Evolutionary conservation across 2,888 invertebrate genomes (phyloP).

Genomic region (Acanthoscelides obtectus): DNA sequence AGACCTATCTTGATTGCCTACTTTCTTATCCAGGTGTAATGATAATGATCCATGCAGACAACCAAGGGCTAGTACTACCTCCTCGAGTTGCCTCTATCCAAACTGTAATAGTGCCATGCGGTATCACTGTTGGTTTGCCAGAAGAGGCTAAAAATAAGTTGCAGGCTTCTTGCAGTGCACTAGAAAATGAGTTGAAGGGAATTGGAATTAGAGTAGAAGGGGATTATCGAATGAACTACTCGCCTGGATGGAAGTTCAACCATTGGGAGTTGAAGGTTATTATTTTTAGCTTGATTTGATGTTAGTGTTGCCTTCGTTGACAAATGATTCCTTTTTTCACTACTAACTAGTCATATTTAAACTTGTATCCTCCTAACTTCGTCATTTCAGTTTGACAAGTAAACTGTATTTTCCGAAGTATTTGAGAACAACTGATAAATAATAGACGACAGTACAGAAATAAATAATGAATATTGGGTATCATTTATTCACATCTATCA

Average conservation of each 20-base stretch:
- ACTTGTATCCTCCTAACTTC: no score
- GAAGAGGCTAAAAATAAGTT: conserved; percentile 67
- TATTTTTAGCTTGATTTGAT: no score
- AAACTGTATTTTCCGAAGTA: no score
- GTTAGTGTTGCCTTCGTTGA: background rate
- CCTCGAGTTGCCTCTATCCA: conserved; percentile 88
- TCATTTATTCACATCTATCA: no score
- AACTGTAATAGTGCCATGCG: conserved; percentile 90
- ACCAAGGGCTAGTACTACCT: conserved; percentile 92
- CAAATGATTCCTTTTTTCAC: background rate
- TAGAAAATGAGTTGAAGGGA: conserved; percentile 60
- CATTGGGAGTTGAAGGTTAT: conserved; percentile 90
- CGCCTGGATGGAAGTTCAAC: conserved; percentile 99
- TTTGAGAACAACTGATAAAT: no score
- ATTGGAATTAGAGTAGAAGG: conserved; percentile 72
- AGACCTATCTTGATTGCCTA: no score
- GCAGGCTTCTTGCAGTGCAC: conserved; percentile 61
- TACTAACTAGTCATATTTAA: no score
- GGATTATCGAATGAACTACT: conserved; percentile 91
- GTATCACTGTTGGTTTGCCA: conserved; percentile 79
- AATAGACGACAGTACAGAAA: no score
- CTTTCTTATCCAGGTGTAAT: conserved; percentile 60
- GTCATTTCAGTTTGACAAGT: no score
- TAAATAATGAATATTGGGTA: no score
- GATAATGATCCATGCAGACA: conserved; percentile 93